Evolutionary conservation across 2,797 vertebrate species (phyloP), one percentile per base, ranked within the genome.

Genomic region (Synaphobranchus kaupii): DNA sequence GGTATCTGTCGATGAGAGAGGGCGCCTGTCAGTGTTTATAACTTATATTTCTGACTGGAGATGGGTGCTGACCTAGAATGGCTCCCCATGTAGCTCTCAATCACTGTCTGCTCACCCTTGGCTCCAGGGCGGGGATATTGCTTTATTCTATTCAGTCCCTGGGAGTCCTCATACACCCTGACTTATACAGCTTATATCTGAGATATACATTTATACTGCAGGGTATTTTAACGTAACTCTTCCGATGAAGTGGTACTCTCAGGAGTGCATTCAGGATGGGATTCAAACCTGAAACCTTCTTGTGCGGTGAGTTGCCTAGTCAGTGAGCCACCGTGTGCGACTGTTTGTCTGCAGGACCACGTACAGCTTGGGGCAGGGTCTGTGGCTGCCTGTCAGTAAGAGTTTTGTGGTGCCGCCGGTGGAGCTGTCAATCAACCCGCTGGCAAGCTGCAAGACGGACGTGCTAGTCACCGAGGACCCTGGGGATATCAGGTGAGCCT

Each of bases 321-420:
- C 39, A 44, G 39, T 44, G 73, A 78, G 73, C 15, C 17, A 3
- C 71, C 71, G 13, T 68, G 54, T 50, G 54, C 28, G 15, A 63
- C 56, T 48, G 22, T 86, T 25, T 83, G 15, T 66, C 63, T 56
- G 13, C 94, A 99, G 98, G 95, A 99, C 98, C 58, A 99, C 98
- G 91, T 99, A 99, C 93, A 99, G 98, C 92, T 93, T 99, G 94
- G 98, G 98, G 89, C 99, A 99, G 94, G 99, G 99, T 31, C 92
- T 99, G 93, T 99, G 99, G 99, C 96, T 99, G 91, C 99, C 99
- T 0, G 98, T 99, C 94, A 99, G 98, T 93, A 99, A 99, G 94
- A 99, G 97, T 93, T 99, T 99, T 0, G 98, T 99, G 91, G 98
- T 99, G 56, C 98, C 99, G 0, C 98, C 99, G 0, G 97, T 99